Evolutionary conservation across 2,888 invertebrate species (phyloP).

Genomic region (Lypha dubia): DNA sequence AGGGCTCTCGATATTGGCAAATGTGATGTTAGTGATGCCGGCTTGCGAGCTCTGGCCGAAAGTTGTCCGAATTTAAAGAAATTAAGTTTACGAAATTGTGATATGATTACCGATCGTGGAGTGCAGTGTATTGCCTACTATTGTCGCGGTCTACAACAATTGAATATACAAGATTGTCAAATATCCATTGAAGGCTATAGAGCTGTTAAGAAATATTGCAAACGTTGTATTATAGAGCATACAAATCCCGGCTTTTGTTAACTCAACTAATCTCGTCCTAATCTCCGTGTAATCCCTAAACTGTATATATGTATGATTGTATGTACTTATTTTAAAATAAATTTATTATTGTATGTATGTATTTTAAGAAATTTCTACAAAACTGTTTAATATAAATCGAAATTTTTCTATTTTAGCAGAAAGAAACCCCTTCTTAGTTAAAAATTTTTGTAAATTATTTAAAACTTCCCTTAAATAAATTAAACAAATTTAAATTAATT

Average conservation of each 20-base stretch:
- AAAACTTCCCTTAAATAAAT: conserved; percentile 27
- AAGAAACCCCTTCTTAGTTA: conserved; percentile 30
- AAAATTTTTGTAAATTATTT: conserved; percentile 65
- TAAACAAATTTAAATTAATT: conserved; percentile 61
- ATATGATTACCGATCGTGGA: conserved; percentile 94
- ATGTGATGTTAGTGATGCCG: conserved; percentile 96
- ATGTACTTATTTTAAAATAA: conserved; percentile 30
- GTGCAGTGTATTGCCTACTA: conserved; percentile 94
- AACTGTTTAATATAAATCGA: conserved; percentile 22
- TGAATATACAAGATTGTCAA: conserved; percentile 96
- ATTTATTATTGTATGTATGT: not conserved
- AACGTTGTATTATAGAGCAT: conserved; percentile 96
- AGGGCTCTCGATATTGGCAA: conserved; percentile 95
- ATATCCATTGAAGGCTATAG: conserved; percentile 94
- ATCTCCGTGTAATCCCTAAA: conserved; percentile 9
- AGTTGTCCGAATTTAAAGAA: conserved; percentile 96
- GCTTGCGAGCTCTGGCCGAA: conserved; percentile 92
- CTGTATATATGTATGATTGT: conserved; percentile 42
- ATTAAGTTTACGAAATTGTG: conserved; percentile 94
- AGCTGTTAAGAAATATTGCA: conserved; percentile 96
- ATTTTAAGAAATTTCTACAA: conserved; percentile 14
- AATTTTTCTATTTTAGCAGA: conserved; percentile 23
- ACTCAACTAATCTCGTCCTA: conserved; percentile 77
- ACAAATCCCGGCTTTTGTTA: conserved; percentile 95
- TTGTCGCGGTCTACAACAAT: conserved; percentile 93